These are phyloP conservation scores for Lutraria lutraria DNA, from an alignment of 2,888 invertebrate genomes.

Conservation along the genomic window DNA sequence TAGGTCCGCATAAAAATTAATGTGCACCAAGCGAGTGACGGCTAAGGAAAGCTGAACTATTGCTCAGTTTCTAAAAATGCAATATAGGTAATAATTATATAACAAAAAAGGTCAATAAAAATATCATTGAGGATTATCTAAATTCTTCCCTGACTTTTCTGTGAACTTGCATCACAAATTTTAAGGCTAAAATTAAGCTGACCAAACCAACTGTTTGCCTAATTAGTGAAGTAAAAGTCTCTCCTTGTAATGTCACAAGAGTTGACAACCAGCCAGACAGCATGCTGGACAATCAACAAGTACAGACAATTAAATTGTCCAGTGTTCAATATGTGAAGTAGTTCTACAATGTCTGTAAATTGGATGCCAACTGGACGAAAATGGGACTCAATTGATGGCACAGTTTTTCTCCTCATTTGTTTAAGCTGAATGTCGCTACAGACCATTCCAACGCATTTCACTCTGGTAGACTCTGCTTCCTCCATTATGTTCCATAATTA, in stretches of 20 bases:
- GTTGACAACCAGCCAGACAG: background rate
- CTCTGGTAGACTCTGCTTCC: too few species aligned
- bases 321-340: background rate
- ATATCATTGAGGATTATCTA: background rate
- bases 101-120: too few species aligned
- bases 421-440: too few species aligned
- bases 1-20: too few species aligned
- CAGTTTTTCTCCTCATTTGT: too few species aligned
- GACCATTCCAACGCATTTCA: too few species aligned
- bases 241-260: background rate
- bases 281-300: conserved; percentile 8
- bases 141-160: background rate
- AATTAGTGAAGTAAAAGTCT: background rate
- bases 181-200: background rate
- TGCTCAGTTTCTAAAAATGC: too few species aligned
- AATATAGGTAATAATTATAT: too few species aligned
- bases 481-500: too few species aligned
- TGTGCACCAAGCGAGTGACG: too few species aligned
- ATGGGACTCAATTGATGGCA: too few species aligned
- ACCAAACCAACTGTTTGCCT: background rate
- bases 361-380: background rate
- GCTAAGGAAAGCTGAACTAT: too few species aligned
- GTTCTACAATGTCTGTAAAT: background rate
- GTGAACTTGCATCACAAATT: background rate
- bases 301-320: conserved; percentile 16